phyloP scores from a whole-genome alignment of 2,797 vertebrate species.

The Pteropus rufus region DNA sequence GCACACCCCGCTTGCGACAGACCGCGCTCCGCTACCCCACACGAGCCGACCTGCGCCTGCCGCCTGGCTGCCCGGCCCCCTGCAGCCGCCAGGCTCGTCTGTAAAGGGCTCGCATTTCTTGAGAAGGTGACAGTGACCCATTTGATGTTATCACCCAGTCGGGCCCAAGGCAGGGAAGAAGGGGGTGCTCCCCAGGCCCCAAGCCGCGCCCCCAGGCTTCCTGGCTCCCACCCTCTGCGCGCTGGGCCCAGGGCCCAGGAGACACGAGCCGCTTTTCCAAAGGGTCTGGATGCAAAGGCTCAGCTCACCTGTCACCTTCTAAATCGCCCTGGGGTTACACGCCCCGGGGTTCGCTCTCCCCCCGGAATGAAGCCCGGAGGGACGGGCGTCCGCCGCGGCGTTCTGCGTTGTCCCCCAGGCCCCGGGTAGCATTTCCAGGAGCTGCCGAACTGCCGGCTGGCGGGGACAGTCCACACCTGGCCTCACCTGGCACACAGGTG shows the following conservation, averaged over 20 bases:
- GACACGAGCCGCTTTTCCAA: slow-evolving; percentile 14
- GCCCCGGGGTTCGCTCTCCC: background rate
- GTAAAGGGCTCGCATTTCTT: background rate
- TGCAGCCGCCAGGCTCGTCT: background rate
- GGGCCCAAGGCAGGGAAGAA: background rate
- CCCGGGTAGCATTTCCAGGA: background rate
- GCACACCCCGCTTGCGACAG: background rate
- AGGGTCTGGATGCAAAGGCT: background rate
- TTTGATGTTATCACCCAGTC: background rate
- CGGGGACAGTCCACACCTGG: no score
- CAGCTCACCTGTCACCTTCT: no score
- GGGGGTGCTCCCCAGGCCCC: background rate
- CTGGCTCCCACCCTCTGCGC: background rate
- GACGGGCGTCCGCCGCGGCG: background rate
- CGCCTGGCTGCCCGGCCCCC: background rate
- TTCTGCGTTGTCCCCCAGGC: background rate
- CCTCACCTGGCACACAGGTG: background rate
- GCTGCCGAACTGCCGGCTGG: background rate
- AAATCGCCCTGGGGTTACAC: no score
- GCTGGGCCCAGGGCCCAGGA: background rate
- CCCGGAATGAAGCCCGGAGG: slow-evolving; percentile 9
- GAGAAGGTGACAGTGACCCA: background rate
- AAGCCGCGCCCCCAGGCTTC: no score
- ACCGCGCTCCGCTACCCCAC: background rate
- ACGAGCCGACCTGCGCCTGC: background rate